Evolutionary conservation across 1,140 invertebrate species (phyloP), one percentile per base, ranked within the genome.

Genomic region (Centruroides vittatus): DNA sequence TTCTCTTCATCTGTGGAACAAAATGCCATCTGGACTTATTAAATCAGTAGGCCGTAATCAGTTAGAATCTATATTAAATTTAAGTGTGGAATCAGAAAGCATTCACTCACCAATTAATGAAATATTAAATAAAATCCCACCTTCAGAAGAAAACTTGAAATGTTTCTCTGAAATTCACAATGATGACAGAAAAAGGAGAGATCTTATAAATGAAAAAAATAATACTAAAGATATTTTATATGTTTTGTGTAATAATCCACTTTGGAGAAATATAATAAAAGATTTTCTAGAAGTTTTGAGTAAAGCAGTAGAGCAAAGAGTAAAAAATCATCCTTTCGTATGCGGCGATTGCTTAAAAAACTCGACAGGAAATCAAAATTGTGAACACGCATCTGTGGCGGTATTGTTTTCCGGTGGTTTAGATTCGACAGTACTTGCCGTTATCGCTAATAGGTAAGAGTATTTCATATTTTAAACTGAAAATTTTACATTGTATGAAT

Each of bases 381-480:
- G 76, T 71, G 60, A 63, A 57, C 90, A 94, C 76, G 77, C 86
- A 23, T 85, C 86, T 73, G 75, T 91, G 49, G 91, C 85, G 47
- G 75, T 98, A 62, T 76, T 96, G 66, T 98, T 97, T 79, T 98
- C 93, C 67, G 94, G 94, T 59, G 95, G 95, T 36, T 76, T 98
- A 11, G 95, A 98, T 76, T 98, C 93, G 53, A 84, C 89, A 36
- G 81, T 97, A 67, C 75, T 98, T 63, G 86, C 93, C 47, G 77
- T 83, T 47, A 71, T 97, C 36, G 82, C 86, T 23, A 78, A 93
- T 73, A 82, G 83, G 76, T 76, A 67, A 63, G 57, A 53, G 35
- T 36, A 55, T 60, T 58, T 60, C 23, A 12, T 35, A 34, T 35
- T n/a, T 47, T 13, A n/a, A 56, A 47, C 10, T 41, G 5, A 41